Evolutionary conservation across 1,140 invertebrate species (phyloP).

Genomic region (Epicauta chinensis): DNA sequence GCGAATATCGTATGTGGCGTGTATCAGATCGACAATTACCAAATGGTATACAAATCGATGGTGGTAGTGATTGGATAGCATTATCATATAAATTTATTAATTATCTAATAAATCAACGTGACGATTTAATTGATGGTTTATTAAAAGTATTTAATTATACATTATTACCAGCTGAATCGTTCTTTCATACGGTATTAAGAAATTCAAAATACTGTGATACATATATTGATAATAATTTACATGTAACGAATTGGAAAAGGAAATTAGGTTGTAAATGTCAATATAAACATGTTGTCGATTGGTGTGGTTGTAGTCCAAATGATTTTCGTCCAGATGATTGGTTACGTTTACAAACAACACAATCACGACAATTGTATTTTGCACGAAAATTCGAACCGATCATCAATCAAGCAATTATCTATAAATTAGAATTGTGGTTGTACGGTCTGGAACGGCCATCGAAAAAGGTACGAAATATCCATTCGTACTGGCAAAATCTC

Average conservation of each 20-base stretch:
- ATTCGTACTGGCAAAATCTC: conserved; percentile 88
- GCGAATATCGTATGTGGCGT: conserved; percentile 97
- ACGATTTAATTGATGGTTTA: conserved; percentile 68
- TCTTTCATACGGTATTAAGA: conserved; percentile 91
- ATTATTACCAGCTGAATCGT: conserved; percentile 90
- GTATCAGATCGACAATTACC: conserved; percentile 80
- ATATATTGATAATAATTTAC: conserved; percentile 94
- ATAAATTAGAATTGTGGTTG: conserved; percentile 80
- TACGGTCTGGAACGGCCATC: conserved; percentile 50
- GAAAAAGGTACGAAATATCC: conserved; percentile 48
- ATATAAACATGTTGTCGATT: conserved; percentile 96
- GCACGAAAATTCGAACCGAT: conserved; percentile 94
- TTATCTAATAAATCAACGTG: conserved; percentile 60
- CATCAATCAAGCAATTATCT: conserved; percentile 84
- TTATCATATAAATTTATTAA: conserved; percentile 82
- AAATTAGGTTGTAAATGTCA: conserved; percentile 97
- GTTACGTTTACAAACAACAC: conserved; percentile 69
- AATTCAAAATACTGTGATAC: conserved; percentile 89
- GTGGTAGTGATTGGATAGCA: conserved; percentile 97
- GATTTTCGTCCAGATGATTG: conserved; percentile 87
- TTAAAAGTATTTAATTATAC: conserved; percentile 80
- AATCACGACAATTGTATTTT: conserved; percentile 80
- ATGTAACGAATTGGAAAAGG: conserved; percentile 97
- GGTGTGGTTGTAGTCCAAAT: conserved; percentile 99
- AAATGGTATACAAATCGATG: conserved; percentile 78